These are phyloP conservation scores for Tautogolabrus adspersus DNA, from an alignment of 2,113 vertebrate species.

Conservation along the genomic window DNA sequence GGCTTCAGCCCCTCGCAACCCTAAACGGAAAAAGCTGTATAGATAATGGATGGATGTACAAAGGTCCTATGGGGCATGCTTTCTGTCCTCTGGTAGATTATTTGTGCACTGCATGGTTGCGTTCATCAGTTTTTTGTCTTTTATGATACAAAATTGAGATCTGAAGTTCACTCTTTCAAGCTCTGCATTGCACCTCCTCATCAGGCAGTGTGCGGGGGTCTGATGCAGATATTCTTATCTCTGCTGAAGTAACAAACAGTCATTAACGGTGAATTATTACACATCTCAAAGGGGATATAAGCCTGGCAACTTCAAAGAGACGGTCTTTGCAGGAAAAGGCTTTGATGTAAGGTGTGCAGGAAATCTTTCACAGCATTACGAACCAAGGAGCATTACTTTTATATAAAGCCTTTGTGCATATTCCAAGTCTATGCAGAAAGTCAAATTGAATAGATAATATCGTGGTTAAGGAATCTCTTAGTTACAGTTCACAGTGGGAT, in stretches of 20 bases:
- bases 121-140: no score
- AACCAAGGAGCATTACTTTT: constrained; percentile 4
- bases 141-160: background rate
- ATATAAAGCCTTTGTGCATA: background rate
- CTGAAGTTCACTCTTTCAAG: background rate
- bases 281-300: constrained; percentile 27
- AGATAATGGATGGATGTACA: no score
- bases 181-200: background rate
- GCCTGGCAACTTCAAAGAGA: constrained; percentile 56
- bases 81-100: no score
- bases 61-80: no score
- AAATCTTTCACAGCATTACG: constrained; percentile 19
- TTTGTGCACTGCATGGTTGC: no score
- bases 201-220: background rate
- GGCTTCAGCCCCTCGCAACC: no score
- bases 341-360: constrained; percentile 37
- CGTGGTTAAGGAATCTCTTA: background rate
- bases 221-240: constrained; percentile 35
- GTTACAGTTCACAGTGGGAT: background rate
- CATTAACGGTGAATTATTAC: constrained; percentile 49
- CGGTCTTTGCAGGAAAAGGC: constrained; percentile 2
- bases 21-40: no score
- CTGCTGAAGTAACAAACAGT: constrained; percentile 45
- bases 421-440: background rate
- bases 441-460: constrained; percentile 13